Evolutionary conservation across 2,888 invertebrate genomes (phyloP), one percentile per base, ranked within the genome.

Genomic region (Hyles lineata): DNA sequence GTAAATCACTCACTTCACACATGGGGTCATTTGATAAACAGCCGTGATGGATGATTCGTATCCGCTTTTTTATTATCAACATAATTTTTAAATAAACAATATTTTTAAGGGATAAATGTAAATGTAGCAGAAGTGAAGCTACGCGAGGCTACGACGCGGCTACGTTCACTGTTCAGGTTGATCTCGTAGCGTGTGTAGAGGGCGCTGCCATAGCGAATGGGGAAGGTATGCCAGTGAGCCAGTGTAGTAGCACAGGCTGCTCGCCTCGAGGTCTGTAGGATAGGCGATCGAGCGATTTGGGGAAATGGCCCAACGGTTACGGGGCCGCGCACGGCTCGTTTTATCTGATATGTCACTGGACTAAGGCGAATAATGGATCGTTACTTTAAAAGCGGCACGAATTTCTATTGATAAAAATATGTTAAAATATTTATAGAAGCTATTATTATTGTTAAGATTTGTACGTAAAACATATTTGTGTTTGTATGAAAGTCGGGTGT

Each of bases 261-360:
- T 76, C 78, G 76, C 82, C 81, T 83, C 83, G 86, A 86, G 89
- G 89, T 90, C 84, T 90, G 84, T 90, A 83, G 89, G 87, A 87
- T 88, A 88, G 78, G 85, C 81, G 87, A 83, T 76, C 87, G 81
- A 80, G 80, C 78, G 84, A 89, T 89, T 90, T 89, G 87, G 89
- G 87, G 87, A 90, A 90, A 85, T 89, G 83, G 89, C 83, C 80
- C 89, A 83, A 77, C 84, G 87, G 89, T 88, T 85, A 88, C 84
- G 85, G 80, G 85, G 84, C 78, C 84, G 75, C 74, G 77, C 78
- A 35, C 73, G 50, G 76, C 76, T 75, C 71, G 55, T 63, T 70
- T 73, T 72, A 73, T 72, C 73, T 67, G 70, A 73, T 60, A 67
- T 55, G 50, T 29, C 35, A 43, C 50, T 67, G 63, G 43, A 43